Base-by-base conservation (phyloP, 2,888 invertebrate genomes). In the Hofmannophila pseudospretella region DNA sequence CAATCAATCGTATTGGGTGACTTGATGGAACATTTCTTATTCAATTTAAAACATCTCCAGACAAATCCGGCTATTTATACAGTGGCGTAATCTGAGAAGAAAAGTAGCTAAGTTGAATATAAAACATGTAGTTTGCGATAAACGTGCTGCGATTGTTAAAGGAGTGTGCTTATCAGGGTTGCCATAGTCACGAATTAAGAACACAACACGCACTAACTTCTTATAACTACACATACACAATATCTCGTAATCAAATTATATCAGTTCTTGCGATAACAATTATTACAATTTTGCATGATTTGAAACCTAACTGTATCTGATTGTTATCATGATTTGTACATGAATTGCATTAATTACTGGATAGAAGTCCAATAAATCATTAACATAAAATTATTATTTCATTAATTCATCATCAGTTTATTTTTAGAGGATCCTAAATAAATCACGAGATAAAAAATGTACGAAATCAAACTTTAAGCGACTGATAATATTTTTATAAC, bases 151-250 rank as follows among this genome's bases (percentile, higher is more conserved):
- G 67, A 69, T 56, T 76, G 47, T 48, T 48, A 58, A 63, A 54
- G 55, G 54, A 61, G 57, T 47, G 49, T 43, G 37, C 47, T 47
- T 46, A 54, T 54, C 53, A 47, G 46, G 39, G 51, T 56, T 57
- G 41, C 75, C 5, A 3, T 57, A 53, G 71, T 76, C 82, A 78
- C 75, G 79, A 73, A 66, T 65, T 55, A 51, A 49, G 54, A 65
- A 63, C 63, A 64, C 49, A 50, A 58, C 70, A 69, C 69, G 73
- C 69, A 58, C 49, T 43, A 50, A 56, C 59, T 61, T 51, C 8
- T 7, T 16, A 44, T 46, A 48, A 45, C 46, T 41, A 38, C 30
- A 37, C 20, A 20, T 7, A 4, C 19, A 2, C 22, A 22, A 41
- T 44, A 37, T 32, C 41, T 9, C 4, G 4, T n/a, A 16, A 16